Conservation (phyloP, 2,888 invertebrate species). For the Pheosia gnoma region DNA sequence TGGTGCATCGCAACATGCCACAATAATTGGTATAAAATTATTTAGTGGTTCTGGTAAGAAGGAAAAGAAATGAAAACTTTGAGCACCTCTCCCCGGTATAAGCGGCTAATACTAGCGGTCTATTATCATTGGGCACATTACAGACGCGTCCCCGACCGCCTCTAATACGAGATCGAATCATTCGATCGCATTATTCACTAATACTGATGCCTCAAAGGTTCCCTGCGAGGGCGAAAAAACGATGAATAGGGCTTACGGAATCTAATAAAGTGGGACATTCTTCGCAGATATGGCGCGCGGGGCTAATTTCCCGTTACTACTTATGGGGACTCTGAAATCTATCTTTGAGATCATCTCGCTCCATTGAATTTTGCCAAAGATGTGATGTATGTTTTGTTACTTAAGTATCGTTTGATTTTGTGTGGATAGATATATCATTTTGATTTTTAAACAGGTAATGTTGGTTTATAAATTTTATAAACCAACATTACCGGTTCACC, state of each 20-base stretch:
- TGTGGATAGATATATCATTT: no score
- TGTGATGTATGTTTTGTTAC: neutral
- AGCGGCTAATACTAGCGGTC: conserved; percentile 70
- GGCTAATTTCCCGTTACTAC: conserved; percentile 63
- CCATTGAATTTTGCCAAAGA: conserved; percentile 2
- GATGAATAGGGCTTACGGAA: conserved; percentile 80
- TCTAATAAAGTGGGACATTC: conserved; percentile 81
- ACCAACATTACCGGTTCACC: no score
- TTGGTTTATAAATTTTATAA: no score
- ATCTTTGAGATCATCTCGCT: conserved; percentile 1
- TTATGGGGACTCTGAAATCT: conserved; percentile 22
- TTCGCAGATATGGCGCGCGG: conserved; percentile 56
- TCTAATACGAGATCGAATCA: conserved; percentile 75
- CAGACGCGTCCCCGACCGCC: conserved; percentile 52
- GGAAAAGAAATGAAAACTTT: conserved; percentile 35
- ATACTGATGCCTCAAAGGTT: conserved; percentile 74
- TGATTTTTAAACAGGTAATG: no score
- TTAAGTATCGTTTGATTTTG: no score
- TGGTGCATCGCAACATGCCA: no score
- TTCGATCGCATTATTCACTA: conserved; percentile 79
- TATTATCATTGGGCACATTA: conserved; percentile 77
- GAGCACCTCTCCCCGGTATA: conserved; percentile 49
- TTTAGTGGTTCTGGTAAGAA: no score
- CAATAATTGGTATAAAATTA: no score
- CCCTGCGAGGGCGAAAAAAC: conserved; percentile 71